These are phyloP conservation scores for Probaryconus sp. DNA, from an alignment of 1,140 invertebrate species.

Conservation along the genomic window DNA sequence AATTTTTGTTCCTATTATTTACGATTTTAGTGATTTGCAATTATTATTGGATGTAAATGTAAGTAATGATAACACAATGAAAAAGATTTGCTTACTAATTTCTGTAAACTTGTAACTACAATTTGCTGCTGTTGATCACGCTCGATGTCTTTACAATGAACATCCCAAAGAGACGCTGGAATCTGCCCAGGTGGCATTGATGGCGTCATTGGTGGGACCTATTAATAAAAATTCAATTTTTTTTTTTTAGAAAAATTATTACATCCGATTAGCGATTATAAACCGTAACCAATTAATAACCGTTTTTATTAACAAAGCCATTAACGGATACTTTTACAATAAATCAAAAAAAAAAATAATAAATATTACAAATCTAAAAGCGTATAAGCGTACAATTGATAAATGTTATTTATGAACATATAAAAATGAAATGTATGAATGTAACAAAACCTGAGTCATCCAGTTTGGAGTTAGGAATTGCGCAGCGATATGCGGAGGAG, in stretches of 20 bases:
- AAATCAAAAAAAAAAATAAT: background rate
- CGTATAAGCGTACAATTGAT: background rate
- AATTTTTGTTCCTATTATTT: conserved; percentile 81
- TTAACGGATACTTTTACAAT: too few species aligned
- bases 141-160: conserved; percentile 77
- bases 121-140: conserved; percentile 78
- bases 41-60: conserved; percentile 21
- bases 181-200: conserved; percentile 73
- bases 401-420: conserved; percentile 1
- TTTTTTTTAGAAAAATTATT: too few species aligned
- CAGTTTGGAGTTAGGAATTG: conserved; percentile 74
- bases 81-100: conserved; percentile 27
- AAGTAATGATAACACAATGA: background rate
- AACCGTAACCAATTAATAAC: too few species aligned
- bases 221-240: conserved; percentile 7
- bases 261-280: too few species aligned
- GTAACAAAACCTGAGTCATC: conserved; percentile 69
- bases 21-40: conserved; percentile 13
- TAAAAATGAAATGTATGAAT: conserved; percentile 2
- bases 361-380: conserved; percentile 1
- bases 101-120: too few species aligned
- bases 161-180: conserved; percentile 73
- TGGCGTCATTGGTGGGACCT: conserved; percentile 72
- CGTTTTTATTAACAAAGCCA: too few species aligned
- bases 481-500: conserved; percentile 69